phyloP scores from a whole-genome alignment of 2,888 invertebrate species.

The Andrena dorsata region DNA sequence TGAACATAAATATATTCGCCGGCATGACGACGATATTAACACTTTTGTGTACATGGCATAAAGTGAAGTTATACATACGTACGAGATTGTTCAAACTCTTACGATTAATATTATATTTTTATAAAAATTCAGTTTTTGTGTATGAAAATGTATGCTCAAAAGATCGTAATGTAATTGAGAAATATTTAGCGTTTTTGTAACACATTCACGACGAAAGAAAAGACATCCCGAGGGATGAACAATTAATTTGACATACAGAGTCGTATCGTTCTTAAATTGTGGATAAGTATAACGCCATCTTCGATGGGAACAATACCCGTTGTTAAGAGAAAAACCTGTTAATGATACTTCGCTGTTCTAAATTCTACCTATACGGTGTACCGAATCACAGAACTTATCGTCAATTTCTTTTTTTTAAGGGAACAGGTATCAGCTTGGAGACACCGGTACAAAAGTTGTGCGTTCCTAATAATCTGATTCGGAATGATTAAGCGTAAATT shows the following conservation, averaged over 20 bases:
- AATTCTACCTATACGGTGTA: neutral
- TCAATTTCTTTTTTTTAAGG: conserved; percentile 10
- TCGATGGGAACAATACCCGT: conserved; percentile 14
- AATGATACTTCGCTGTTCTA: conserved; percentile 2
- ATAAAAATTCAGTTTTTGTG: conserved; percentile 73
- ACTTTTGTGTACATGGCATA: conserved; percentile 99
- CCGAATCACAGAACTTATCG: conserved; percentile 1
- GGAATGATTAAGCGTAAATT: conserved; percentile 1
- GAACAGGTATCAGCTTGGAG: conserved; percentile 1
- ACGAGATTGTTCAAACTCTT: conserved; percentile 65
- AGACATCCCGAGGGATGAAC: conserved; percentile 30
- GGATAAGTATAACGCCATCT: conserved; percentile 20
- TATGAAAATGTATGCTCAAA: conserved; percentile 64
- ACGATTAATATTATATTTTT: conserved; percentile 82
- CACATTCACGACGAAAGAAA: conserved; percentile 29
- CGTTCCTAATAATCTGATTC: neutral
- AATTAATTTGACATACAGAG: conserved; percentile 31
- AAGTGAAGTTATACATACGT: conserved; percentile 76
- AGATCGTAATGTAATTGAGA: conserved; percentile 43
- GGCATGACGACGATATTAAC: conserved; percentile 99
- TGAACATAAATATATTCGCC: conserved; percentile 98
- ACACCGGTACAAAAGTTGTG: conserved; percentile 3
- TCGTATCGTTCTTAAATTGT: conserved; percentile 55
- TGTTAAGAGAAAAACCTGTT: conserved; percentile 19
- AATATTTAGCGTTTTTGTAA: conserved; percentile 56